Evolutionary conservation across 2,888 invertebrate genomes (phyloP).

Genomic region (Adelognathus sp.): DNA sequence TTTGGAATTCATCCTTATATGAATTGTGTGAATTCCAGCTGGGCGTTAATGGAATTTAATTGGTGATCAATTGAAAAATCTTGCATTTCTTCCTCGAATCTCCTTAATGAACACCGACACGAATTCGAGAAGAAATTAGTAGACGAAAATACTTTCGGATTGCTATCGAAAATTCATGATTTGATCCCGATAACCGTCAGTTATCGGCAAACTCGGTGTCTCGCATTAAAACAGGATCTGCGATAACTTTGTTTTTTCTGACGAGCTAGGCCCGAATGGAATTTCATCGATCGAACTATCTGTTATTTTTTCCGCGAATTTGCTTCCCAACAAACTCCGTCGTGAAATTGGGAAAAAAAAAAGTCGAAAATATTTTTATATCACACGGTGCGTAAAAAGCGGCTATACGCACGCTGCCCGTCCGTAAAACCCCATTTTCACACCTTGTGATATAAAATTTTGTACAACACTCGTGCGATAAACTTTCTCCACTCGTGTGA

Average conservation of each 20-base stretch:
- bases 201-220: too few relatives aligned
- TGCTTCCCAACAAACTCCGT: slow-evolving; percentile 27
- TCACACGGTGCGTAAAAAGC: too few relatives aligned
- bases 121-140: too few relatives aligned
- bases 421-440: too few relatives aligned
- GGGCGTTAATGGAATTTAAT: slow-evolving; percentile 75
- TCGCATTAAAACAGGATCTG: too few relatives aligned
- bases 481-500: too few relatives aligned
- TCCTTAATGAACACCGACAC: slow-evolving; percentile 70
- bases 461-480: too few relatives aligned
- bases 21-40: slow-evolving; percentile 77
- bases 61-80: slow-evolving; percentile 68
- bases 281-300: slow-evolving; percentile 71
- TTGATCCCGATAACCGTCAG: too few relatives aligned
- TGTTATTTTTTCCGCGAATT: slow-evolving; percentile 64
- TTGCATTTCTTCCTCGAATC: slow-evolving; percentile 64
- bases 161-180: too few relatives aligned
- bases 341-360: slow-evolving; percentile 33
- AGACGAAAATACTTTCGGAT: slow-evolving; percentile 16
- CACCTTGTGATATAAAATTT: too few relatives aligned
- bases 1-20: slow-evolving; percentile 68
- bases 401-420: too few relatives aligned
- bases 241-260: too few relatives aligned
- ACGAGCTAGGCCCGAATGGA: slow-evolving; percentile 74
- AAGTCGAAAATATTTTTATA: slow-evolving; percentile 17